phyloP scores from a whole-genome alignment of 2,888 invertebrate species.

The Pseudolycoriella hygida region DNA sequence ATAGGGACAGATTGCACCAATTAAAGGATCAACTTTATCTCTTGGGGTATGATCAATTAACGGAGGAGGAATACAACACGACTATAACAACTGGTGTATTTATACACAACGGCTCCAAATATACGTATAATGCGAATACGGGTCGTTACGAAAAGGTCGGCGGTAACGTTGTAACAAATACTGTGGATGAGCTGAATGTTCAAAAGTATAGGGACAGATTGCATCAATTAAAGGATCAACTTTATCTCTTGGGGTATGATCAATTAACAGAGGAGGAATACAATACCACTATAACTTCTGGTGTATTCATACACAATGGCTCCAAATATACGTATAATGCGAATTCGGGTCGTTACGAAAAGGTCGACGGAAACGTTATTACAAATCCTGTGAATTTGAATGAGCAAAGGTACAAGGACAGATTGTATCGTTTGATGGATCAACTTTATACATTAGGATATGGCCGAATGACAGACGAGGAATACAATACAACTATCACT shows the following conservation, averaged over 20 bases:
- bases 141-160: neutral
- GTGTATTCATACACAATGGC: conserved; percentile 1
- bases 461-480: neutral
- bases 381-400: neutral
- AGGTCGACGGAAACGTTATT: neutral
- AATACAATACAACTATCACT: neutral
- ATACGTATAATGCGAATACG: conserved; percentile 3
- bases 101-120: conserved; percentile 3
- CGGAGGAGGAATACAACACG: conserved; percentile 4
- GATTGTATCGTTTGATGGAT: neutral
- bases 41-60: conserved; percentile 1
- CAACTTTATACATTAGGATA: neutral
- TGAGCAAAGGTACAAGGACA: neutral
- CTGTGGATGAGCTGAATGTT: too few species aligned
- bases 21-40: neutral
- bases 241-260: neutral
- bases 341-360: neutral
- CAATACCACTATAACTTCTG: conserved; percentile 5
- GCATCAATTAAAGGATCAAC: neutral
- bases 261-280: conserved; percentile 5
- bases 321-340: conserved; percentile 3
- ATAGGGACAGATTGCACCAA: neutral
- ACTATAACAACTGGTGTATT: conserved; percentile 4
- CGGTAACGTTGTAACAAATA: too few species aligned
- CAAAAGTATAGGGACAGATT: neutral